A percentile compares a stretch with the other conserved stretches of the same genome.
Conservation (phyloP, 2,113 vertebrate species). For the Odontophorus gujanensis region DNA sequence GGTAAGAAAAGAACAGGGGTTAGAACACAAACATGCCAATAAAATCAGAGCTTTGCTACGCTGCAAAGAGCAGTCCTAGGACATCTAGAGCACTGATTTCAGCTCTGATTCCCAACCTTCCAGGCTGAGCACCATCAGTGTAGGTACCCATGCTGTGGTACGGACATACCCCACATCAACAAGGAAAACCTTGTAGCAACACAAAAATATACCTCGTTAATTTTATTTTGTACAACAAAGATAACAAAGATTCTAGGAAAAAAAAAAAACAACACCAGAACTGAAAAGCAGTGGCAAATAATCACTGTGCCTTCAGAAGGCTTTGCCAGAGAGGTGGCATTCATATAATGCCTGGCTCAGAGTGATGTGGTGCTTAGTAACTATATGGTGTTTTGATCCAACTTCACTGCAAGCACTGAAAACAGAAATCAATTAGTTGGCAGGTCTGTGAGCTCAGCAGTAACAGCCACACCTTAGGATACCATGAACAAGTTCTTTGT, state of each 20-base stretch:
- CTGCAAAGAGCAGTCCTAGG: not conserved
- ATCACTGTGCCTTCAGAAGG: not conserved
- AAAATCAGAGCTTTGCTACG: not conserved
- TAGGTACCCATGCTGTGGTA: fast-evolving
- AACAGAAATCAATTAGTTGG: not conserved
- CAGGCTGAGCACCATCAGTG: not conserved
- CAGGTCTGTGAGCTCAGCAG: not conserved
- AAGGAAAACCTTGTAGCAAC: not conserved
- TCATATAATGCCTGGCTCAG: not conserved
- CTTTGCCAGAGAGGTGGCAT: not conserved
- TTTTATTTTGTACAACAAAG: not conserved
- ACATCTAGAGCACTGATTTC: not conserved
- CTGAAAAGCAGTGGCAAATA: not conserved
- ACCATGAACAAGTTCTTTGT: not conserved
- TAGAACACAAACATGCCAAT: constrained; percentile 12
- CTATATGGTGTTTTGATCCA: not conserved
- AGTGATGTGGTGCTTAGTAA: not conserved
- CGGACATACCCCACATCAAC: not conserved
- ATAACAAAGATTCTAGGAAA: not conserved
- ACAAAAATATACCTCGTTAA: too few relatives aligned
- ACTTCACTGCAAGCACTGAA: not conserved
- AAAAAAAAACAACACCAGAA: fast-evolving
- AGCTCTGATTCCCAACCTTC: not conserved
- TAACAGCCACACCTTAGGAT: not conserved
- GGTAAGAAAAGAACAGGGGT: constrained; percentile 20